A percentile compares a stretch with the other conserved stretches of the same genome.
phyloP scores from a whole-genome alignment of 2,797 vertebrate species.

The Pseudochaenichthys georgianus region DNA sequence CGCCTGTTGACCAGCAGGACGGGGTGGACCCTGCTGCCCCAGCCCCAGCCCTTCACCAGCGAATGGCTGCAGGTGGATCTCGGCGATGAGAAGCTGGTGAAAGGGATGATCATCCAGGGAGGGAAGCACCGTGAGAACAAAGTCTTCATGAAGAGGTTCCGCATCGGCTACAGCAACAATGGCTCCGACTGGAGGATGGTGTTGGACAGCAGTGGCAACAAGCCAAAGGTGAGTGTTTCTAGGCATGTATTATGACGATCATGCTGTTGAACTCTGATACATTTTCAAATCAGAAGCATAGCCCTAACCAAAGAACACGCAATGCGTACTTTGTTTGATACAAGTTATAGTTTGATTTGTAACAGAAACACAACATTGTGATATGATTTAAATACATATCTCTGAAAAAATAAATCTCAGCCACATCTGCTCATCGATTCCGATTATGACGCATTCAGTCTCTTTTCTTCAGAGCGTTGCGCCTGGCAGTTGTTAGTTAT shows the following conservation, averaged over 20 bases:
- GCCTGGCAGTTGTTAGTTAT: constrained; percentile 57
- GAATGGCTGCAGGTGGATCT: constrained; percentile 97
- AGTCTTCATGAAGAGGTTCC: constrained; percentile 98
- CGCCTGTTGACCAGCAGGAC: constrained; percentile 95
- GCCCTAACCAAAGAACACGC: neutral
- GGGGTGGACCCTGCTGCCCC: constrained; percentile 91
- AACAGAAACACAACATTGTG: neutral
- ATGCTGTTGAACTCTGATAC: neutral
- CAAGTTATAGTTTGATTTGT: constrained; percentile 9
- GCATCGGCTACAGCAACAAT: constrained; percentile 94
- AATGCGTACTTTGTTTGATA: neutral
- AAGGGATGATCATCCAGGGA: constrained; percentile 95
- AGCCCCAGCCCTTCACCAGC: constrained; percentile 87
- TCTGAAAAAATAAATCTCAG: constrained; percentile 15
- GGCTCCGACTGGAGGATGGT: constrained; percentile 95
- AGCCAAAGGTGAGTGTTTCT: constrained; percentile 88
- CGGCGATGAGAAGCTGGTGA: constrained; percentile 91
- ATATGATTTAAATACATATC: constrained; percentile 16
- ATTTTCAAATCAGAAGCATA: neutral
- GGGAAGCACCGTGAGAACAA: constrained; percentile 97
- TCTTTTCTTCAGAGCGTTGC: constrained; percentile 29
- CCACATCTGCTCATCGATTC: constrained; percentile 31
- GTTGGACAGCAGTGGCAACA: constrained; percentile 89
- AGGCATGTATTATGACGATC: neutral
- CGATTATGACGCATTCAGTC: constrained; percentile 50